phyloP scores from a whole-genome alignment of 1,140 invertebrate genomes.

The Achatina immaculata region DNA sequence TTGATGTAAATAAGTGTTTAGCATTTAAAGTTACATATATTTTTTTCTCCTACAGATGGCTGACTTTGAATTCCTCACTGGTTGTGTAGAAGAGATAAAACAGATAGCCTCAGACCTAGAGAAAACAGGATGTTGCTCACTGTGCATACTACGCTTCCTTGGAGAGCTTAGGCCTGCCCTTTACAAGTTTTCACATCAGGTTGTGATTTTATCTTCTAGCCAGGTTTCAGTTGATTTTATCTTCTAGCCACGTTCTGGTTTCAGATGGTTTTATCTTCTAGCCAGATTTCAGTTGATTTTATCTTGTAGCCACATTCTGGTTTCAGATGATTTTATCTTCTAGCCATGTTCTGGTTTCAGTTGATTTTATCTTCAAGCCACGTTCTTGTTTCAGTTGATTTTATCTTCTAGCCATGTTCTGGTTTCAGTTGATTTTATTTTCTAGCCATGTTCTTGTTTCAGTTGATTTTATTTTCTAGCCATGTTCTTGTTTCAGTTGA shows the following conservation, averaged over 20 bases:
- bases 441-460: too few species aligned
- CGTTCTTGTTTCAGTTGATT: background rate
- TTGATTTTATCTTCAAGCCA: background rate
- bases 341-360: background rate
- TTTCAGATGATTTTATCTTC: background rate
- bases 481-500: too few species aligned
- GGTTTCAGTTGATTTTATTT: background rate
- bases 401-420: too few species aligned
- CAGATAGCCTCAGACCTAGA: constrained; percentile 29
- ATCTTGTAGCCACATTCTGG: background rate
- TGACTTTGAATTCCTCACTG: background rate
- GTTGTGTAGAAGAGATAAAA: constrained; percentile 10
- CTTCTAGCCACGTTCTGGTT: background rate
- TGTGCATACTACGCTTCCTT: constrained; percentile 51
- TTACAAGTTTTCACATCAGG: constrained; percentile 41
- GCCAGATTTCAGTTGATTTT: background rate
- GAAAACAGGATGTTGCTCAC: constrained; percentile 49
- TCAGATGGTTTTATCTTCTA: background rate
- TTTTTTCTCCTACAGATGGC: constrained; percentile 3
- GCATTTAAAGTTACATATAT: background rate
- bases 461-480: too few species aligned
- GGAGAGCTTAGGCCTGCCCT: constrained; percentile 43
- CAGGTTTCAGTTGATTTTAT: background rate
- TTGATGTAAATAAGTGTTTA: too few species aligned
- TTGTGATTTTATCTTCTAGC: background rate